Evolutionary conservation across 1,140 invertebrate genomes (phyloP).

Genomic region (Drosophila bocqueti): DNA sequence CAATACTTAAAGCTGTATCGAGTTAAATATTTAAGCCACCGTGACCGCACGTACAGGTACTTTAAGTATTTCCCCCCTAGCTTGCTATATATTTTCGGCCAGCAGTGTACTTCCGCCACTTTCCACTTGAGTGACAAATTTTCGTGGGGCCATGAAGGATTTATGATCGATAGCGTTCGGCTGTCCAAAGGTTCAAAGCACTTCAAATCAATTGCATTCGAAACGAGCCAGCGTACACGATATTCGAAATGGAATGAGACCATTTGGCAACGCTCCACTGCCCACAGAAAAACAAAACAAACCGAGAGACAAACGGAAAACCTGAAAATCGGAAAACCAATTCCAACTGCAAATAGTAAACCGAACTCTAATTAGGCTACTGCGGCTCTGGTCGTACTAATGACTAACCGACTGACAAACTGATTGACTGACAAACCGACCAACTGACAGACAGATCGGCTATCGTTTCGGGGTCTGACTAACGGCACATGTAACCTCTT

Average conservation of each 20-base stretch:
- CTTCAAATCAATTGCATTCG: slow-evolving; percentile 45
- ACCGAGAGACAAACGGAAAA: slow-evolving; percentile 23
- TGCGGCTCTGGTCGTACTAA: slow-evolving; percentile 23
- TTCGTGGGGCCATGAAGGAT: slow-evolving; percentile 58
- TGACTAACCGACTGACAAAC: slow-evolving; percentile 26
- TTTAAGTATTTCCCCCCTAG: not conserved
- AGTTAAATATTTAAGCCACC: not conserved
- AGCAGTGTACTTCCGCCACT: slow-evolving; percentile 52
- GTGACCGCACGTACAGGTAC: slow-evolving; percentile 1
- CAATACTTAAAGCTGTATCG: not conserved
- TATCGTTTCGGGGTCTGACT: slow-evolving; percentile 31
- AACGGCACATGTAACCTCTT: slow-evolving; percentile 25
- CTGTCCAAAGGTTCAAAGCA: slow-evolving; percentile 57
- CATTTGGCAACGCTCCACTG: slow-evolving; percentile 61
- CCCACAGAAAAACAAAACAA: slow-evolving; percentile 27
- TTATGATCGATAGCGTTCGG: slow-evolving; percentile 53
- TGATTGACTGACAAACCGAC: slow-evolving; percentile 1
- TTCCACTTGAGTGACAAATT: slow-evolving; percentile 64
- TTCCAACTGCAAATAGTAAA: slow-evolving; percentile 56
- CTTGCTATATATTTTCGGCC: slow-evolving; percentile 5
- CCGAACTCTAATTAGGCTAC: slow-evolving; percentile 61
- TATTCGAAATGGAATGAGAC: slow-evolving; percentile 40
- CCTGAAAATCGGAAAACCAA: slow-evolving; percentile 40
- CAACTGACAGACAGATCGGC: slow-evolving; percentile 22
- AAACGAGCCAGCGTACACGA: slow-evolving; percentile 24